These are phyloP conservation scores for Aurelia sp. DNA, from an alignment of 30 jellyfish, hydroid and myxozoan species.

Conservation along the genomic window DNA sequence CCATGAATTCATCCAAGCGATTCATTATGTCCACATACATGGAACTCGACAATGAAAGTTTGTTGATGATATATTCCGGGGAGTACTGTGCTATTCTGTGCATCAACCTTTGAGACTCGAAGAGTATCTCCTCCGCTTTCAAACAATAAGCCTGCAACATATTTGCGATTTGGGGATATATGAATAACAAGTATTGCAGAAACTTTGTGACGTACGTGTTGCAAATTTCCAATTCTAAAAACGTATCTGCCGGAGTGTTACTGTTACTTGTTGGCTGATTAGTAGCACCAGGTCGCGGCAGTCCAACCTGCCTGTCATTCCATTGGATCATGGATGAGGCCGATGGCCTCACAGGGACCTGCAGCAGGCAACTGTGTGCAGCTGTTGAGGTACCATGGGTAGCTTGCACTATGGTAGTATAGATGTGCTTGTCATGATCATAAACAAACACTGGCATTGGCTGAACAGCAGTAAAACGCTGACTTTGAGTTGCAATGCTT, in stretches of 20 bases:
- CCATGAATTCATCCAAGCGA: neutral
- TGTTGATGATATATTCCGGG: neutral
- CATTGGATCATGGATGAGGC: too few species aligned
- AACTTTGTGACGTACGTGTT: neutral
- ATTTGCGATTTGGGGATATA: neutral
- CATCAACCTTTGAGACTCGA: conserved; percentile 6
- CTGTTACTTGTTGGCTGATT: neutral
- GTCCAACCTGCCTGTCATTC: too few species aligned
- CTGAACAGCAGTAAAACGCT: too few species aligned
- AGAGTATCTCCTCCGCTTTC: neutral
- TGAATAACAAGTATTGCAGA: neutral
- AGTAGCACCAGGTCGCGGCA: neutral
- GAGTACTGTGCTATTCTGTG: neutral
- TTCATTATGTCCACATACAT: neutral
- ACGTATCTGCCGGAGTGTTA: neutral
- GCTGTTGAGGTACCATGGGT: too few species aligned
- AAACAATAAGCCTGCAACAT: conserved; percentile 1
- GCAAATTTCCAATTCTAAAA: neutral
- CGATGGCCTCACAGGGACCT: too few species aligned
- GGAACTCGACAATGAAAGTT: neutral
- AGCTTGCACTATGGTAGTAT: too few species aligned
- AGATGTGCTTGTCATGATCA: too few species aligned
- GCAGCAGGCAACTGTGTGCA: too few species aligned
- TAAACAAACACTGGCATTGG: too few species aligned
- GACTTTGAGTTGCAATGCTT: too few species aligned